Evolutionary conservation across 2,113 vertebrate genomes (phyloP), one percentile per base, ranked within the genome.

Genomic region (Xiphophorus couchianus): DNA sequence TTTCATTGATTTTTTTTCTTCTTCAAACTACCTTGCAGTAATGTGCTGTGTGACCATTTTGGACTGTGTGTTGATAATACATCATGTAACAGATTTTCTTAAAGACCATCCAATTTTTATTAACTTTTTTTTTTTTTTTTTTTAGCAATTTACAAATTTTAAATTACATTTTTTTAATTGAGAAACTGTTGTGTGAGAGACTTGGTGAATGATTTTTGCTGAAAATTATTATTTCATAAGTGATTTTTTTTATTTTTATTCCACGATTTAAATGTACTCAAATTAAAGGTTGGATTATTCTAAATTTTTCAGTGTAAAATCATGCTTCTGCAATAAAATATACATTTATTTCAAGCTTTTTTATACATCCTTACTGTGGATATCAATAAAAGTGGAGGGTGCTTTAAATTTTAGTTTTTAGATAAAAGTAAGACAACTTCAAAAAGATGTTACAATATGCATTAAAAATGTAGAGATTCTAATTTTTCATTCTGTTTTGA

Each of bases 1-100:
- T 44, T 72, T 78, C 72, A 54, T 66, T 73, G 13, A 63, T 78
- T 69, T 78, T 73, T 74, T 67, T 33, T 37, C 3, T 35, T 2
- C 19, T 19, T 48, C 5, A 62, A 77, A 86, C 62, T 13, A 0
- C 17, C 28, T 74, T 69, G 30, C 82, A 71, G 63, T 71, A 77
- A 28, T 75, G 22, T 73, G 39, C 30, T 1, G 33, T 74, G 28
- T 74, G 37, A 61, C 69, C 33, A 62, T 63, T 73, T 78, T 64
- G 8, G 2, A 13, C 37, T 27, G 25, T 15, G 64, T 33, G 4
- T 66, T 60, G 22, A 67, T 67, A 27, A 35, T 44, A 65, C 65
- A 14, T 3, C 33, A 10, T 63, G 54, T 54, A 33, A 14, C 35
- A 19, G 44, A 6, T n/a, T 62, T 39, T 5, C 35, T 4, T 0